Evolutionary conservation across 2,113 vertebrate species (phyloP).

Genomic region (Ageneiosus marmoratus): DNA sequence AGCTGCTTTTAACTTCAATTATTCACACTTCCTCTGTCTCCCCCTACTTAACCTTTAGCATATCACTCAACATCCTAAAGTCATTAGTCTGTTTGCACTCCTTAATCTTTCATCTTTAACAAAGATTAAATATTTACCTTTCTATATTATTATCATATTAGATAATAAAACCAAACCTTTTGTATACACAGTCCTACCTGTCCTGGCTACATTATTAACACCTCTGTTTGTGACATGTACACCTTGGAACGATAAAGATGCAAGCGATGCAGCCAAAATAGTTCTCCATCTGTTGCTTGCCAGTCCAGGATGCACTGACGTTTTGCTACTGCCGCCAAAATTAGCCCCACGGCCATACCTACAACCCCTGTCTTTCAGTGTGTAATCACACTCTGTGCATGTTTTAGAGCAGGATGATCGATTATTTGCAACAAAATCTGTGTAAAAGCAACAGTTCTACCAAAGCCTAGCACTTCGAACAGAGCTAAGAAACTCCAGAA

Average conservation of each 20-base stretch:
- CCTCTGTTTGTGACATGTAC: constrained; percentile 31
- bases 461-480: background rate
- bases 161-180: background rate
- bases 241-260: constrained; percentile 61
- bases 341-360: constrained; percentile 58
- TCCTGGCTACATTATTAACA: constrained; percentile 14
- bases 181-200: background rate
- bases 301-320: constrained; percentile 41
- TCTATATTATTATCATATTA: background rate
- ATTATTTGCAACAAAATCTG: background rate
- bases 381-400: background rate
- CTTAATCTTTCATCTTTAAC: background rate
- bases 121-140: background rate
- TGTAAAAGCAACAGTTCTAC: background rate
- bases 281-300: constrained; percentile 72
- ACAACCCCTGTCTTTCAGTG: constrained; percentile 56
- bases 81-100: constrained; percentile 25
- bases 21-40: constrained; percentile 41
- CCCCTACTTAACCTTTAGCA: constrained; percentile 44
- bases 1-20: constrained; percentile 40
- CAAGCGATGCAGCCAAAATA: constrained; percentile 69
- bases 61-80: constrained; percentile 33
- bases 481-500: constrained; percentile 5
- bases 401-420: background rate
- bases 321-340: constrained; percentile 64